Base-by-base conservation (phyloP, 2,113 vertebrate genomes). In the Maccullochella peelii region DNA sequence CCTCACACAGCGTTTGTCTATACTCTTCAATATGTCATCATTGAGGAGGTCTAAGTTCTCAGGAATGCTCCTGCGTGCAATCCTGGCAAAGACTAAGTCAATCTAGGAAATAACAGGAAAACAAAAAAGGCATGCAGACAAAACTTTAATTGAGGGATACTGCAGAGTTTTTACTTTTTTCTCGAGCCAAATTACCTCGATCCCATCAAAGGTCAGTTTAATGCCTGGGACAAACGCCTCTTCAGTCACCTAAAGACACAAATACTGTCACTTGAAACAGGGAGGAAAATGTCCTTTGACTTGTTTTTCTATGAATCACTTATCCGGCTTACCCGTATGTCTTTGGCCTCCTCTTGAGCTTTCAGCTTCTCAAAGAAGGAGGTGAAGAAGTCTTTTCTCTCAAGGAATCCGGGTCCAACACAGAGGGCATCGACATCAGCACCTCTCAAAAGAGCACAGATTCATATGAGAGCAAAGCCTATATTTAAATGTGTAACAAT, bases 341-440 rank as follows among this genome's bases (percentile, higher is more conserved):
- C 96, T 94, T 97, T 97, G 50, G 98, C 97, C 94, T 97, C 96
- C 91, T 97, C 96, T 80, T 97, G 97, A 30, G 97, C 94, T 84
- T 97, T 97, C 70, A 98, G 91, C 79, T 97, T 98, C 84, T 97
- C 97, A 92, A 96, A 97, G 88, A 98, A 98, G 0, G 97, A 98
- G 49, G 96, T 95, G 94, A 98, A 98, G 94, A 98, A 99, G 91
- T 97, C 96, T 67, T 95, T 95, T 86, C 97, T 95, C 80, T 97
- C 96, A 77, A 98, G 94, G 80, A 97, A 97, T 77, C 96, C 96
- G 57, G 97, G 97, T 73, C 97, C 96, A 61, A 98, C 96, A 91
- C 97, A 99, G 27, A 98, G 94, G 3, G 96, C 97, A 88, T 98
- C 97, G 73, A 98, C 98, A 94, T 98, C 97, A 88, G 97, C 96